These are phyloP conservation scores for Petrocephalus schoutedeni DNA, from an alignment of 2,797 vertebrate species.

Conservation along the genomic window DNA sequence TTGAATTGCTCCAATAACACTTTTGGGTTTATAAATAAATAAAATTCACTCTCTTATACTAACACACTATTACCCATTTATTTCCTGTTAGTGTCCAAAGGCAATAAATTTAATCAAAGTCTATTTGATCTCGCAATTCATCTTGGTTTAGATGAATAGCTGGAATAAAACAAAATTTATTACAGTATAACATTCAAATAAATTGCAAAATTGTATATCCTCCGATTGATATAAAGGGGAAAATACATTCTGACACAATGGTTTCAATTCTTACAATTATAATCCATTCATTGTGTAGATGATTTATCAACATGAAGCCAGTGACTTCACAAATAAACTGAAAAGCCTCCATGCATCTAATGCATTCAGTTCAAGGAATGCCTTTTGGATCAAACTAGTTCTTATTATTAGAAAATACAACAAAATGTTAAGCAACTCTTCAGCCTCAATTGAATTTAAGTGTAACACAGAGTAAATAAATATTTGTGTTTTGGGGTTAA, in stretches of 20 bases:
- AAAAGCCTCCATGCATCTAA: background rate
- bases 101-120: background rate
- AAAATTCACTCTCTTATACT: background rate
- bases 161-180: constrained; percentile 1
- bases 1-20: background rate
- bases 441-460: background rate
- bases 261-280: constrained; percentile 1
- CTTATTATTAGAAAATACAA: background rate
- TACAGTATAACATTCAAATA: background rate
- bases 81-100: constrained; percentile 10
- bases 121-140: constrained; percentile 1
- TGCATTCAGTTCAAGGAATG: background rate
- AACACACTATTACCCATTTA: background rate
- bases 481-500: background rate
- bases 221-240: background rate
- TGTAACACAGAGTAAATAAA: background rate
- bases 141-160: background rate
- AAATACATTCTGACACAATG: constrained; percentile 1
- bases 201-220: background rate
- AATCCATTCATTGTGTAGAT: background rate
- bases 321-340: constrained; percentile 1
- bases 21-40: background rate
- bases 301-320: background rate
- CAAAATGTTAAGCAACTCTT: background rate
- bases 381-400: background rate